These are phyloP conservation scores for Laticauda colubrina DNA, from an alignment of 2,113 vertebrate species.

Conservation along the genomic window DNA sequence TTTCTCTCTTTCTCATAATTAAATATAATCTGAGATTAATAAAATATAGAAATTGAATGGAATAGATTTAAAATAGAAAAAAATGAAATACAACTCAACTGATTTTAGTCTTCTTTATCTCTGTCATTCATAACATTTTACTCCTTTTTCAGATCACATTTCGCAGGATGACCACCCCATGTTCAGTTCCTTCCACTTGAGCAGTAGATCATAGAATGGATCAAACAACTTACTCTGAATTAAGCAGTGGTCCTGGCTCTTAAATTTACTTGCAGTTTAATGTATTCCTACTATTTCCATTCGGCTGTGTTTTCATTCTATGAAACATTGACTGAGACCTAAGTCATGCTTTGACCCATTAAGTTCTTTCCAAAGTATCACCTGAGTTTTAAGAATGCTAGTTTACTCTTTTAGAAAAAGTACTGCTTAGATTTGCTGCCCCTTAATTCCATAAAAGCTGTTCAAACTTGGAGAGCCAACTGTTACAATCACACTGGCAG, in stretches of 20 bases:
- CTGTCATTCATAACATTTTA: background rate
- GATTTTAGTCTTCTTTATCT: background rate
- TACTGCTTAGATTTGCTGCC: slow-evolving; percentile 37
- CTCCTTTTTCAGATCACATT: background rate
- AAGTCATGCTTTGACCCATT: slow-evolving; percentile 35
- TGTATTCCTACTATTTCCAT: slow-evolving; percentile 26
- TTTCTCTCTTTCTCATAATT: background rate
- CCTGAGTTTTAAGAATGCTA: slow-evolving; percentile 29
- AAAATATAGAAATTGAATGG: background rate
- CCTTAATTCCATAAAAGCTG: slow-evolving; percentile 46
- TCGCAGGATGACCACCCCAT: background rate
- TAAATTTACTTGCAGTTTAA: background rate
- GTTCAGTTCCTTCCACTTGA: background rate
- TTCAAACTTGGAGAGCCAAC: slow-evolving; percentile 53
- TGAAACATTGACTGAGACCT: slow-evolving; percentile 4
- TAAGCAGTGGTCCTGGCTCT: background rate
- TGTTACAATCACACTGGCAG: slow-evolving; percentile 65
- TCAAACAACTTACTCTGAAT: background rate
- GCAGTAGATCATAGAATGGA: background rate
- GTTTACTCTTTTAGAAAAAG: slow-evolving; percentile 31
- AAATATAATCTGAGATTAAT: background rate
- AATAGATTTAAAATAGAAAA: background rate
- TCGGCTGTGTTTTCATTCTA: background rate
- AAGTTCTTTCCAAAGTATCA: slow-evolving; percentile 39
- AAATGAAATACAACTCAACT: background rate